phyloP scores from a whole-genome alignment of 2,797 vertebrate genomes.

The Premnoplex brunnescens region DNA sequence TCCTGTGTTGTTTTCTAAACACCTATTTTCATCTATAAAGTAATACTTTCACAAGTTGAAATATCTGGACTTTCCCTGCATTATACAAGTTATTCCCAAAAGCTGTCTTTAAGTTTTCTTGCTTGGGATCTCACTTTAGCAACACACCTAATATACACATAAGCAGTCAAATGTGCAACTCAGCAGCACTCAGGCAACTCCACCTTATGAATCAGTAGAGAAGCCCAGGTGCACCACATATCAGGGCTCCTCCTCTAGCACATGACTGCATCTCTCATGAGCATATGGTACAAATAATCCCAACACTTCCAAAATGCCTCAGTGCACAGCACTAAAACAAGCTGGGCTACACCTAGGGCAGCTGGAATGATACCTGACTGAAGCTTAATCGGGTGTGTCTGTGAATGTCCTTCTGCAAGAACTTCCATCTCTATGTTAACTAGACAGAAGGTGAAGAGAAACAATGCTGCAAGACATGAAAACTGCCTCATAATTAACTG shows the following conservation, averaged over 20 bases:
- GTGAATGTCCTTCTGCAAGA: not conserved
- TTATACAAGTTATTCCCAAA: not conserved
- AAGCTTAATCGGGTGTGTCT: not conserved
- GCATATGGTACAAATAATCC: not conserved
- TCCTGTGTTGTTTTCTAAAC: not conserved
- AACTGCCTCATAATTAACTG: not conserved
- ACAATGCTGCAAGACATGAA: not conserved
- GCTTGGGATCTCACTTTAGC: not conserved
- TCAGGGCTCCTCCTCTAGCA: not conserved
- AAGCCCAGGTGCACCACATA: fast-evolving
- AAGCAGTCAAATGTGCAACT: not conserved
- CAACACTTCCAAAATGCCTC: not conserved
- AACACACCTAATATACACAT: not conserved
- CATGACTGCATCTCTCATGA: not conserved
- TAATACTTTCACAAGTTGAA: not conserved
- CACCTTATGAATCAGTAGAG: not conserved
- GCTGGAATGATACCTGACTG: not conserved
- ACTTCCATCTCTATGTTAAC: not conserved
- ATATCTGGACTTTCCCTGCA: not conserved
- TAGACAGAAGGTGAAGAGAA: not conserved
- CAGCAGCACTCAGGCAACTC: not conserved
- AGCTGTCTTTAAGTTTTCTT: not conserved
- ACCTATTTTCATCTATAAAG: not conserved
- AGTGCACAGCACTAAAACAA: fast-evolving
- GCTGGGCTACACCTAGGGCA: not conserved